Base-by-base conservation (phyloP, 2,797 vertebrate species). In the Trematomus bernacchii region DNA sequence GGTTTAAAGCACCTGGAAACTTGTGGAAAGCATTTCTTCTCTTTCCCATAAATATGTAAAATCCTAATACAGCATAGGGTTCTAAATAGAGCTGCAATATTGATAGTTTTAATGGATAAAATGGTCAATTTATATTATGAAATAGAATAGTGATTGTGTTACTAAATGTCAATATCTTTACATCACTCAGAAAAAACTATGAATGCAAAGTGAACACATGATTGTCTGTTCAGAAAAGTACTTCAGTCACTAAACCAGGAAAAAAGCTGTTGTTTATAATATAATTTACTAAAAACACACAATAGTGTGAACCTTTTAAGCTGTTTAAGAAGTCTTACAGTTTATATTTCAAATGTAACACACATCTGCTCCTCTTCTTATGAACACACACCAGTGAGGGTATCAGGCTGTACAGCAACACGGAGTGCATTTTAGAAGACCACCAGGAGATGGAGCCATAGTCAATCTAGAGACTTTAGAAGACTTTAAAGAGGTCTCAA, bases 371-470 rank as follows among this genome's bases (percentile, higher is more conserved):
- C 83, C 51, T 64, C 68, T 50, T 23, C 64, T 80, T 51, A 33
- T 1, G 70, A 37, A 81, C 68, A 81, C 68, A 71, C 66, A 19
- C 46, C 30, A 18, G 46, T 64, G 51, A 47, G 53, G 18, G 57
- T 47, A 65, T 79, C 40, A 54, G 76, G 33, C 47, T 58, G 42
- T 63, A 59, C 68, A 67, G 70, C 71, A 30, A 64, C 44, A 62
- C 50, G 6, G 60, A 77, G 67, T 23, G 57, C 57, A 72, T 43
- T 65, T 77, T 18, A 59, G 1, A 72, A 43, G 7, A 46, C 27
- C 14, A 85, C 87, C 91, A 91, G 83, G 15, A 89, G 91, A 69
- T 82, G 90, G 90, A 11, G 90, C 85, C 75, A 80, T 59, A 72
- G 86, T 86, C 55, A 2, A 53, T 66, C 74, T 57, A 43, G 27